Conservation (phyloP, 2,888 invertebrate genomes). For the Cantharis rufa region DNA sequence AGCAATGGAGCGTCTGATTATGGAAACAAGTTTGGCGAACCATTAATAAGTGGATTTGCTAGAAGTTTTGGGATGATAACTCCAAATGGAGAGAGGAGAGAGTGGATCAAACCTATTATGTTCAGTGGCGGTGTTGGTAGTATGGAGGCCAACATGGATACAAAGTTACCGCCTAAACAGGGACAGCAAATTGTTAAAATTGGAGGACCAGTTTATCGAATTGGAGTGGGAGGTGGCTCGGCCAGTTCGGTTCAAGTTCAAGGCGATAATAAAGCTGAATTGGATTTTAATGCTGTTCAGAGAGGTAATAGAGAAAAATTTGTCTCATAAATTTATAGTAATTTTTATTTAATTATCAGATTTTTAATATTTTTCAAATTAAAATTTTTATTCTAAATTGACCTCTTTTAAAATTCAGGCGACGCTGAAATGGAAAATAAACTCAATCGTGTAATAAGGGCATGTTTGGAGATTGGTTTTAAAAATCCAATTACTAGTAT, state of each 20-base stretch:
- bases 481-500: slow-evolving; percentile 92
- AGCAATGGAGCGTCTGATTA: slow-evolving; percentile 99
- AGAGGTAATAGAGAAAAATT: no score
- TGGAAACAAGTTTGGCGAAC: slow-evolving; percentile 99
- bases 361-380: no score
- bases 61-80: slow-evolving; percentile 84
- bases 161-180: slow-evolving; percentile 75
- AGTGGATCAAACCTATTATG: slow-evolving; percentile 99
- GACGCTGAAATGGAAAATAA: slow-evolving; percentile 99
- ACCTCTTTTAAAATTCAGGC: slow-evolving; percentile 47
- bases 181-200: slow-evolving; percentile 93
- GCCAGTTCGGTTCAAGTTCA: slow-evolving; percentile 95
- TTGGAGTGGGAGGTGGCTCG: slow-evolving; percentile 98
- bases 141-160: slow-evolving; percentile 81
- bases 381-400: no score
- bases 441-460: slow-evolving; percentile 88
- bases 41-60: slow-evolving; percentile 88
- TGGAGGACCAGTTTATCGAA: slow-evolving; percentile 96
- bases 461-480: slow-evolving; percentile 82
- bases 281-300: slow-evolving; percentile 97
- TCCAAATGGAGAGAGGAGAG: slow-evolving; percentile 66
- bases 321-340: no score
- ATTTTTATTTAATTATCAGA: no score
- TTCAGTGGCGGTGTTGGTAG: slow-evolving; percentile 95
- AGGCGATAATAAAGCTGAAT: slow-evolving; percentile 80